Base-by-base conservation (phyloP, 2,113 vertebrate species). In the Odocoileus hemionus region DNA sequence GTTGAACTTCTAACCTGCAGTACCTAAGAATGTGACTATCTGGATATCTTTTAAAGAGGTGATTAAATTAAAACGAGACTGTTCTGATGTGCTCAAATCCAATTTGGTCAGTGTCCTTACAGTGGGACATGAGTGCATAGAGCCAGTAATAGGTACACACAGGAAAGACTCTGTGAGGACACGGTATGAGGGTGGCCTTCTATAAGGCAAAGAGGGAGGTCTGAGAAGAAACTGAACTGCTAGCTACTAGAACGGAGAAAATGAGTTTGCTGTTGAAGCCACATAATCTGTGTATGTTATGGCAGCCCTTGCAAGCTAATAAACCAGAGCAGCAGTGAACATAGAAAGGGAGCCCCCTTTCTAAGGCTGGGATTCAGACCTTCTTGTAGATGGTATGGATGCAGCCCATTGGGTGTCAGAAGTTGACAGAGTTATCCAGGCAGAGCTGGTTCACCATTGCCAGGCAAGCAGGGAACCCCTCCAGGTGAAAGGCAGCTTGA, bases 61-160 rank as follows among this genome's bases (percentile, higher is more conserved):
- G 36, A 36, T 58, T 82, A 67, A 86, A 6, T 78, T 78, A 82
- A 76, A 85, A 91, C 60, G 21, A 82, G 13, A 30, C 39, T 45
- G 13, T 50, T 85, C 16, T 0, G 8, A 4, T 84, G 15, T 14
- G 30, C 4, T n/a, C 10, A 58, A 26, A 28, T 79, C 8, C 11
- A 54, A 2, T 70, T 28, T 79, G 13, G 43, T 10, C 23, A n/a
- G 54, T 64, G 21, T 39, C 14, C n/a, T 88, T 43, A 6, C 10
- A 7, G 70, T 47, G 76, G 36, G n/a, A 88, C 58, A 45, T 50
- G 26, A 85, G 14, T 17, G 47, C 30, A 11, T 17, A 47, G 33
- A 54, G 47, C 3, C 4, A 17, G 1, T 30, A 26, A 33, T 0
- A 3, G 36, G 25, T 2, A 3, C 9, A 11, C 9, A 17, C 21